A percentile compares a stretch with the other conserved stretches of the same genome.
phyloP scores from a whole-genome alignment of 2,797 vertebrate genomes.

The Echeneis naucrates region DNA sequence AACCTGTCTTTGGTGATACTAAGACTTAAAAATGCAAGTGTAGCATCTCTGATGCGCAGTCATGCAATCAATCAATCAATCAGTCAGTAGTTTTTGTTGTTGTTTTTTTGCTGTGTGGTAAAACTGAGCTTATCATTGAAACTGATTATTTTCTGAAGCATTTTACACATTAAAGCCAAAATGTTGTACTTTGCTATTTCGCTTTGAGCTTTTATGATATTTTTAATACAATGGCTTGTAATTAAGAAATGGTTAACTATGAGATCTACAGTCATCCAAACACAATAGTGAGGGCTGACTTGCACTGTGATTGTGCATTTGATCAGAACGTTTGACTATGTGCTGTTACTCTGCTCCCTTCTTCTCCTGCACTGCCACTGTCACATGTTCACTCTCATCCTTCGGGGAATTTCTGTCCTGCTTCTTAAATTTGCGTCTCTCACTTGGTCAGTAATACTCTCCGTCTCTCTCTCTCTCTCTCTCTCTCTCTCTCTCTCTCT shows the following conservation, averaged over 20 bases:
- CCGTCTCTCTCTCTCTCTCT: not conserved
- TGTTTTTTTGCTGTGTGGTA: not conserved
- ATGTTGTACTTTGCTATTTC: not conserved
- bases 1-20: not conserved
- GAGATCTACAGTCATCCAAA: not conserved
- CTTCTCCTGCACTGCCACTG: constrained; percentile 26
- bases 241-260: not conserved
- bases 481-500: not conserved
- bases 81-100: not conserved
- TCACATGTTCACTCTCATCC: constrained; percentile 44
- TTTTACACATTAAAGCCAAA: not conserved
- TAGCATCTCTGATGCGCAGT: not conserved
- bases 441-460: constrained; percentile 28
- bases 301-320: constrained; percentile 22
- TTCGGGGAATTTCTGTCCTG: constrained; percentile 45
- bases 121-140: not conserved
- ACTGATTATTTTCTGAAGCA: not conserved
- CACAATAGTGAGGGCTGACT: constrained; percentile 1
- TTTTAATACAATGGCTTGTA: not conserved
- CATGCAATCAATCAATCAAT: not conserved
- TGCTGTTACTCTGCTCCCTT: constrained; percentile 23
- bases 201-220: not conserved
- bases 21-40: not conserved
- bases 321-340: constrained; percentile 35
- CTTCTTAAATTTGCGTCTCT: constrained; percentile 52